These are phyloP conservation scores for Ctenoplectra terminalis DNA, from an alignment of 1,140 invertebrate species.

Conservation along the genomic window DNA sequence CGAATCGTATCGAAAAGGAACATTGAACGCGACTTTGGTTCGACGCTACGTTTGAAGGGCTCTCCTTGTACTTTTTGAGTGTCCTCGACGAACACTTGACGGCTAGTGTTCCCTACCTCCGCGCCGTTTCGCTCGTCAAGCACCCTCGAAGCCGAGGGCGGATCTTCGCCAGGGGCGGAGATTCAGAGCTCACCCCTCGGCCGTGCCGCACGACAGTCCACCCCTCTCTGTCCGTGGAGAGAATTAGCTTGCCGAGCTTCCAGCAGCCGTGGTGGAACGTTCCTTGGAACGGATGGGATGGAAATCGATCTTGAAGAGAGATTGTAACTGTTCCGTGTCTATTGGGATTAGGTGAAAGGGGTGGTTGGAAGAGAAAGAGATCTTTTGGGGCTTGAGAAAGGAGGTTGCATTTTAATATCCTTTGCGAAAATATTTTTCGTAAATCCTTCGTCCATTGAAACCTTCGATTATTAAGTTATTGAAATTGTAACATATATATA, in stretches of 20 bases:
- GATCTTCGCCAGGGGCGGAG: conserved; percentile 71
- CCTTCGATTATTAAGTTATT: too few relatives aligned
- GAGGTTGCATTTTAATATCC: too few relatives aligned
- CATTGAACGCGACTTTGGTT: neutral
- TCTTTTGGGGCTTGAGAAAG: too few relatives aligned
- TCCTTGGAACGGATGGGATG: neutral
- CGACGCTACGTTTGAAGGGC: conserved; percentile 55
- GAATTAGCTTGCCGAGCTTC: conserved; percentile 6
- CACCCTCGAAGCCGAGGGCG: conserved; percentile 78
- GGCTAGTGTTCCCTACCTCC: conserved; percentile 80
- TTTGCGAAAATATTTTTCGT: too few relatives aligned
- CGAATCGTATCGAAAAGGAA: neutral
- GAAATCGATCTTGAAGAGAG: too few relatives aligned
- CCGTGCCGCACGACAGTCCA: conserved; percentile 42
- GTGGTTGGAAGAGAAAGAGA: too few relatives aligned
- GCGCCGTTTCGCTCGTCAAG: conserved; percentile 75
- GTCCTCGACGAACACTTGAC: conserved; percentile 83
- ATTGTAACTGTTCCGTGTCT: neutral
- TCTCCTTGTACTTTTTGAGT: conserved; percentile 78
- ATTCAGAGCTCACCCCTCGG: conserved; percentile 60
- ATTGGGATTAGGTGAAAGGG: neutral
- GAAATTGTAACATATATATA: too few relatives aligned
- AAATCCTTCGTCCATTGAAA: too few relatives aligned
- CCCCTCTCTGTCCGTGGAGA: neutral
- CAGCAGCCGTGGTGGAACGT: neutral